Base-by-base conservation (phyloP, 1,140 invertebrate genomes). In the Piezodorus guildinii region DNA sequence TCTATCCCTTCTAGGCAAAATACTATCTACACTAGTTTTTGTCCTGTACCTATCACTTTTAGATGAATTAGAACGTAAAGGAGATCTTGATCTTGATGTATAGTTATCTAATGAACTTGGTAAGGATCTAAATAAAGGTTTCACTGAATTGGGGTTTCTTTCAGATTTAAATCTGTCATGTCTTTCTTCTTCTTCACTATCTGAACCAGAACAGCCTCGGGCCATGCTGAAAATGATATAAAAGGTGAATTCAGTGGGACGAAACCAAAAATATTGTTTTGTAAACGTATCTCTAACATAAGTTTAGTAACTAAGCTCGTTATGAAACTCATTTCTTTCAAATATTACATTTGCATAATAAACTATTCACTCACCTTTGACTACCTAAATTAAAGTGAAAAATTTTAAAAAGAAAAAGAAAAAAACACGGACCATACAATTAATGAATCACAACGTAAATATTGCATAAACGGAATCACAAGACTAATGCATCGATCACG, bases 131-230 rank as follows among this genome's bases (percentile, higher is more conserved):
- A 16, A 21, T 6, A 60, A 43, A 19, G 16, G 16, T 17, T 25
- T 25, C 14, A 19, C 60, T n/a, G 62, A 27, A 27, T 23, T 30
- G 34, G 17, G 23, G 12, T 54, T 62, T 34, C 64, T 65, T 46
- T 65, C 64, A 4, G 64, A 65, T 17, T 56, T 44, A 25, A 65
- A 65, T 15, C 64, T 49, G 23, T 65, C 64, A 51, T 65, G 64
- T 25, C 64, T 59, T 23, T 62, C 64, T 54, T 65, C 59, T 58
- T 64, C 63, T 34, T 54, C 49, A 52, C 49, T 54, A 21, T 61
- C 59, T 49, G 64, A 65, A 27, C 61, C 64, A 54, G 46, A 59
- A 25, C 46, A 45, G 46, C 60, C 63, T 64, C 63, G 34, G 9
- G 56, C 56, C 63, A 64, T 64, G 25, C 39, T 51, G 30, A 52